Base-by-base conservation (phyloP, 1,140 invertebrate species). In the Drosophila parvula region DNA sequence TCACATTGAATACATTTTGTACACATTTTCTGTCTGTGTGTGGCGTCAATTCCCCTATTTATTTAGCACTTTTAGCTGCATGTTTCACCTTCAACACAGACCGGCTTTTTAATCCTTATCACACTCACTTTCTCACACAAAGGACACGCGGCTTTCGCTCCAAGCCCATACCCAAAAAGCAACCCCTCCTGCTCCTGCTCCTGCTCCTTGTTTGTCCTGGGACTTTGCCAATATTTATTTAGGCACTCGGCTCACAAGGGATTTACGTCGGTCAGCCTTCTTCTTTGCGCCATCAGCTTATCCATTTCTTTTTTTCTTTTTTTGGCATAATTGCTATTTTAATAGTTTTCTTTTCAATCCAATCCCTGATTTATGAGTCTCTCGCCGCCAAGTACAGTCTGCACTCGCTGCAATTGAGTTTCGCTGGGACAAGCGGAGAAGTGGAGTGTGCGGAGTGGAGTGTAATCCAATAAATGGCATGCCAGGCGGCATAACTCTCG, bases 401-500 rank as follows among this genome's bases (percentile, higher is more conserved):
- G 63, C 59, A 67, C 50, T 65, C 44, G 28, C 32, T 4, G 51
- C 74, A 82, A 79, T 88, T 81, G 78, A 56, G 64, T 62, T 70
- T 44, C 56, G 43, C 18, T 30, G 67, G 70, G 51, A 61, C 1
- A 28, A 40, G 28, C 10, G n/a, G 6, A 8, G 40, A n/a, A 5
- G 30, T 22, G 30, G 45, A 53, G 32, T 36, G 32, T 36, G 34
- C 27, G 50, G 38, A 51, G 61, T 71, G 58, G 50, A 79, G 71
- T 71, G 68, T 77, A 83, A 89, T 88, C 77, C 84, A 88, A 88
- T 88, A 88, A 88, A 89, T 85, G 79, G 77, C 84, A 84, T 78
- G 68, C 77, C 81, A 50, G 44, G 53, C 67, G 18, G 64, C 62
- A 79, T 79, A 79, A 73, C 58, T 70, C 59, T 69, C 43, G 79